phyloP scores from a whole-genome alignment of 1,140 invertebrate species.

The Penaeus vannamei region DNA sequence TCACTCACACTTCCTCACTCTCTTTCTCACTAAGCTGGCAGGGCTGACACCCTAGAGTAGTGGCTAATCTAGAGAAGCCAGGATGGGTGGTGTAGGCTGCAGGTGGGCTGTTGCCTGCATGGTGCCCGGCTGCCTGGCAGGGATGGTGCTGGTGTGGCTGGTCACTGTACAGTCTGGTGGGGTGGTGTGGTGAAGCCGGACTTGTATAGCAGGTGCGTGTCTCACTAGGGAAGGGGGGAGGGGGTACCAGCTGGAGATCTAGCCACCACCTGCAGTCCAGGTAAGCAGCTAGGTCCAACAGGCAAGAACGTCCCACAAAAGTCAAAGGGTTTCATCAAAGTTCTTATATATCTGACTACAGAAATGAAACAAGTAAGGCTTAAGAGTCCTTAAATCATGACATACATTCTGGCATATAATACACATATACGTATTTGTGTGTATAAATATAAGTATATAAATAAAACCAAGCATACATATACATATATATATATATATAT shows the following conservation, averaged over 20 bases:
- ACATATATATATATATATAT: no score
- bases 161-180: conserved; percentile 38
- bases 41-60: conserved; percentile 17
- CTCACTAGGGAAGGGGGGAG: conserved; percentile 39
- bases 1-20: background rate
- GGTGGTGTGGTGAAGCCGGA: conserved; percentile 49
- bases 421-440: no score
- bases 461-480: no score
- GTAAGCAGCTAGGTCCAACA: background rate
- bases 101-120: conserved; percentile 19
- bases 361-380: no score
- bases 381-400: no score
- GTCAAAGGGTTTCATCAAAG: background rate
- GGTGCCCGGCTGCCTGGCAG: background rate
- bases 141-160: conserved; percentile 35
- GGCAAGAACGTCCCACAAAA: background rate
- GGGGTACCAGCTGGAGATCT: conserved; percentile 24
- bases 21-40: conserved; percentile 22
- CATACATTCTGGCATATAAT: no score
- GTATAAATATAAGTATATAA: no score
- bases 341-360: no score
- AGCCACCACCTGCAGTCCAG: background rate
- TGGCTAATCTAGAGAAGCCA: conserved; percentile 47
- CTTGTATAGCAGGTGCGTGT: conserved; percentile 43
- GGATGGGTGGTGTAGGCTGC: conserved; percentile 30